Evolutionary conservation across 2,888 invertebrate genomes (phyloP).

Genomic region (Drepanosiphum platanoidis): DNA sequence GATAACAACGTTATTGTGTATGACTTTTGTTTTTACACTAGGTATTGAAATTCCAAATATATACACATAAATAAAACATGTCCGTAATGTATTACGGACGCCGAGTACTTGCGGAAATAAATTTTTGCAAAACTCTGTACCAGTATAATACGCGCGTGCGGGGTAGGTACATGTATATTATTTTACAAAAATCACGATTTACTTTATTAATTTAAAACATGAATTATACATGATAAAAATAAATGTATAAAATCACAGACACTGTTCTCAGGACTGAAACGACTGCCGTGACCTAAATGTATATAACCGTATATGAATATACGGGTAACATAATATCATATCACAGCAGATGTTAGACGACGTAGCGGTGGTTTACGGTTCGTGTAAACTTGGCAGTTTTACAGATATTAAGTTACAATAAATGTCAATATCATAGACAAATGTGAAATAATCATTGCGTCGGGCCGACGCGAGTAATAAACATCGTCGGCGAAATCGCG

Average conservation of each 20-base stretch:
- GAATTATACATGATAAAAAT: not conserved
- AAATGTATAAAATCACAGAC: not conserved
- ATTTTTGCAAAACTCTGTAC: not conserved
- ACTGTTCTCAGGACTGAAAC: not conserved
- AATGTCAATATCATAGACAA: not conserved
- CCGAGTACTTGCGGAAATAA: not conserved
- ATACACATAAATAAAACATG: not conserved
- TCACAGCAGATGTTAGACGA: not conserved
- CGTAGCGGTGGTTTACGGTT: not conserved
- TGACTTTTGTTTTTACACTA: not conserved
- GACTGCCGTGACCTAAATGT: not conserved
- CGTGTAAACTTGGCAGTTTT: not conserved
- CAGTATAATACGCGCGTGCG: not conserved
- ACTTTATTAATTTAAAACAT: not conserved
- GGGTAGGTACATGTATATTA: not conserved
- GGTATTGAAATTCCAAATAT: not conserved
- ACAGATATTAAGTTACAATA: slow-evolving; percentile 14
- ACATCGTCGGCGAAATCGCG: too few relatives aligned
- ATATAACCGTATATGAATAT: too few relatives aligned
- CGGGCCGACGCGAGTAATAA: too few relatives aligned
- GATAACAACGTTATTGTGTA: not conserved
- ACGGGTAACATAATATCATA: slow-evolving; percentile 13
- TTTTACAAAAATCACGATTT: not conserved
- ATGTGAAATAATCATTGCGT: too few relatives aligned
- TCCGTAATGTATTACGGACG: not conserved